Base-by-base conservation (phyloP, 2,113 vertebrate species). In the Herpailurus yagouaroundi region DNA sequence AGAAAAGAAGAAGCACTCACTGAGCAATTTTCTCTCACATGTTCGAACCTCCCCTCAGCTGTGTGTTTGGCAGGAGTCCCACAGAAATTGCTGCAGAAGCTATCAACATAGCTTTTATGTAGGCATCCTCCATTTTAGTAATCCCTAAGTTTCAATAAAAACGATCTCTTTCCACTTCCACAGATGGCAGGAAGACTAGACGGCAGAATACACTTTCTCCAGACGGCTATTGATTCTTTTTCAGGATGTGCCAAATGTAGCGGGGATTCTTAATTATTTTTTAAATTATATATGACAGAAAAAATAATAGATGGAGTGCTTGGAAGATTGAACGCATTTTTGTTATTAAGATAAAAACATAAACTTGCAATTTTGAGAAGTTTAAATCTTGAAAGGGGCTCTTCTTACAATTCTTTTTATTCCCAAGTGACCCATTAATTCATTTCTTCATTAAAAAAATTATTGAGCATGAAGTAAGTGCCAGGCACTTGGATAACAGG, bases 131-230 rank as follows among this genome's bases (percentile, higher is more conserved):
- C 66, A 50, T 41, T 88, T 95, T 93, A 77, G 36, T n/a, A 50
- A 81, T n/a, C 52, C 64, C 60, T 6, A 73, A 19, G 8, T 71
- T 90, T 96, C 93, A 84, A 77, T 97, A 85, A 84, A 95, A 97
- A 80, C 69, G 41, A 29, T 27, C 81, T 90, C n/a, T 52, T 69
- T 57, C 50, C 21, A 76, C 21, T 76, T 93, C 48, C 68, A 55
- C 80, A 91, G 91, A 93, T 38, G 69, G 76, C 77, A 55, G 71
- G 68, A 92, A 83, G 45, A 60, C 41, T 15, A 94, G 52, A 68
- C 45, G 25, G n/a, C 29, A 50, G 23, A 77, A 68, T 21, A 55
- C 31, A n/a, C 64, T 93, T 77, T 83, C 93, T 57, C 23, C 10
- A 50, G 77, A 88, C 0, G 1, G 8, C 48, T 91, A 92, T 18